Evolutionary conservation across 2,888 invertebrate species (phyloP).

Genomic region (Epinotia nisella): DNA sequence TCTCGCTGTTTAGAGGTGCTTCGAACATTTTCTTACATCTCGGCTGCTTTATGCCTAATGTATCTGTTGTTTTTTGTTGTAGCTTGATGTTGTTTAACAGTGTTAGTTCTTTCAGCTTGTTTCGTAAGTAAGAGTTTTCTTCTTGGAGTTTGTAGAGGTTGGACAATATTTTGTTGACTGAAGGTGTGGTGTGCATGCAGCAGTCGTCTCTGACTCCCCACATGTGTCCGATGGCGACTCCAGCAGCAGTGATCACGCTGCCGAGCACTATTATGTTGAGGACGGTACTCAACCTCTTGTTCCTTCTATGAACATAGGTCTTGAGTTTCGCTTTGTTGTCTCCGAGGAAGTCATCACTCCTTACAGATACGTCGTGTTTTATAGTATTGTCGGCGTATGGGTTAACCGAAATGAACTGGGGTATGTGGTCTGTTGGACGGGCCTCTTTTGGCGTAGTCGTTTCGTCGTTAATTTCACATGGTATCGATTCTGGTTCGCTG

Average conservation of each 20-base stretch:
- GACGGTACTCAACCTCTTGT: slow-evolving; percentile 77
- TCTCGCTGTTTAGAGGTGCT: slow-evolving; percentile 69
- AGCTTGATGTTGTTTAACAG: slow-evolving; percentile 58
- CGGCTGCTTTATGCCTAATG: slow-evolving; percentile 60
- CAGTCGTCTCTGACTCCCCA: slow-evolving; percentile 81
- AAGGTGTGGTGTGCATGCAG: slow-evolving; percentile 64
- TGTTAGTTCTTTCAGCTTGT: slow-evolving; percentile 73
- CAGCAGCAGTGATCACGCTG: slow-evolving; percentile 79
- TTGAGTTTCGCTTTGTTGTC: slow-evolving; percentile 69
- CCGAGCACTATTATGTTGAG: slow-evolving; percentile 79
- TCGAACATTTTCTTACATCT: slow-evolving; percentile 78
- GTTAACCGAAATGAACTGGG: slow-evolving; percentile 57
- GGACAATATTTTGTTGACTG: slow-evolving; percentile 78
- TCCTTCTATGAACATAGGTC: slow-evolving; percentile 79
- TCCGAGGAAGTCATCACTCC: slow-evolving; percentile 65
- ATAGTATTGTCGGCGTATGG: slow-evolving; percentile 53
- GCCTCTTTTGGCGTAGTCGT: slow-evolving; percentile 53
- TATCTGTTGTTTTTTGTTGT: slow-evolving; percentile 60
- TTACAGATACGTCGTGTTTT: slow-evolving; percentile 57
- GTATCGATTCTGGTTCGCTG: slow-evolving; percentile 72
- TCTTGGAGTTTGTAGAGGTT: slow-evolving; percentile 80
- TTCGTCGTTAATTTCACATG: slow-evolving; percentile 61
- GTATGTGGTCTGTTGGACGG: slow-evolving; percentile 55
- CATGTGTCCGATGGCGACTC: slow-evolving; percentile 81
- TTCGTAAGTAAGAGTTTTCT: slow-evolving; percentile 77